These are phyloP conservation scores for Actias luna DNA, from an alignment of 2,888 invertebrate species.

Conservation along the genomic window DNA sequence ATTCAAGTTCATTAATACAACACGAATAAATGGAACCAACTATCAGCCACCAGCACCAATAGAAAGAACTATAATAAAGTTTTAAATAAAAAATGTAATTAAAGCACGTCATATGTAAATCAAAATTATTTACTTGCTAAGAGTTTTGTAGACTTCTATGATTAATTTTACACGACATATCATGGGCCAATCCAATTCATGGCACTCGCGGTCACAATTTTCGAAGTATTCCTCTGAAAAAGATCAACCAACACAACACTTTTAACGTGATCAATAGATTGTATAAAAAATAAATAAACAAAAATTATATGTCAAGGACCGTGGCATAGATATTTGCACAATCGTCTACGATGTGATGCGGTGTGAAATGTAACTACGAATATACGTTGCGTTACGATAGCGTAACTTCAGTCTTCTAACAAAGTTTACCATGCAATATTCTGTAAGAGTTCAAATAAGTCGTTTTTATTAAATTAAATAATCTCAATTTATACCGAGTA, in stretches of 20 bases:
- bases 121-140: slow-evolving; percentile 82
- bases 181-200: slow-evolving; percentile 89
- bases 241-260: slow-evolving; percentile 13
- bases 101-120: neutral
- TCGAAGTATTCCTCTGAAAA: slow-evolving; percentile 87
- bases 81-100: neutral
- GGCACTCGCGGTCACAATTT: slow-evolving; percentile 89
- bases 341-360: neutral
- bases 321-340: neutral
- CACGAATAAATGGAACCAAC: neutral
- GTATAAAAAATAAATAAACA: neutral
- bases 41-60: neutral
- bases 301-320: neutral
- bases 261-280: neutral
- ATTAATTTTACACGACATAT: slow-evolving; percentile 89
- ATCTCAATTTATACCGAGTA: too few species aligned
- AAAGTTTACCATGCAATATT: neutral
- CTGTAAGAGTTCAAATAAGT: neutral
- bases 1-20: too few species aligned
- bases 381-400: neutral
- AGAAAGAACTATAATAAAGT: neutral
- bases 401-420: neutral
- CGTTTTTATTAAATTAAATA: too few species aligned
- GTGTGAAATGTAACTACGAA: neutral
- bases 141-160: slow-evolving; percentile 87